Percentiles rank a stretch among this genome's conserved stretches.
phyloP scores from a whole-genome alignment of 2,797 vertebrate genomes.

The Melanitta fusca region DNA sequence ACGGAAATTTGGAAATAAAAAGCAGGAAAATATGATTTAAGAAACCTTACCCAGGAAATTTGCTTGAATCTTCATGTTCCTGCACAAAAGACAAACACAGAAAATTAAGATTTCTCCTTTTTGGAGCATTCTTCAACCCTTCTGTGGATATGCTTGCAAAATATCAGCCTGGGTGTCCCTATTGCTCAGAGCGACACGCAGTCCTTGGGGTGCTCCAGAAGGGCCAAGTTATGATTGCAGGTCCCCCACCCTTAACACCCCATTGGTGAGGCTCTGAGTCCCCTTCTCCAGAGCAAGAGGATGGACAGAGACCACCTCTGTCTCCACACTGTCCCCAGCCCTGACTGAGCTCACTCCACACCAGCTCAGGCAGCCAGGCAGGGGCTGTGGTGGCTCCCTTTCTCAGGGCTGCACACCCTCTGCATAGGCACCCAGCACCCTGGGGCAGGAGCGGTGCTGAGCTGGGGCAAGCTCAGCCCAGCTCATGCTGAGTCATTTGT shows the following conservation, averaged over 20 bases:
- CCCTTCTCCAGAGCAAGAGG: neutral
- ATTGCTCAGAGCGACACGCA: rapidly evolving
- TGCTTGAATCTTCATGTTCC: slow-evolving; percentile 83
- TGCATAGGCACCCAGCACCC: rapidly evolving
- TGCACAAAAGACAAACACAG: slow-evolving; percentile 54
- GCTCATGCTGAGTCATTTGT: rapidly evolving
- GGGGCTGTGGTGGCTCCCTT: neutral
- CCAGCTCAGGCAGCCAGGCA: neutral
- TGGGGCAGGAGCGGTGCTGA: neutral
- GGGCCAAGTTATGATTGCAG: rapidly evolving
- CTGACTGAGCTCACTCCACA: rapidly evolving
- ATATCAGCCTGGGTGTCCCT: neutral
- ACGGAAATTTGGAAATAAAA: rapidly evolving
- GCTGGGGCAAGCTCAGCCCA: neutral
- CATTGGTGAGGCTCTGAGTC: rapidly evolving
- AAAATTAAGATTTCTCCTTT: neutral
- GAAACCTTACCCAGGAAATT: slow-evolving; percentile 62
- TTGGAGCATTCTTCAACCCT: rapidly evolving
- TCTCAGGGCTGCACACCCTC: neutral
- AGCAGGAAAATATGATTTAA: rapidly evolving
- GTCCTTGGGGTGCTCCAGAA: neutral
- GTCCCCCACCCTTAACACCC: neutral
- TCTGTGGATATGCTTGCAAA: rapidly evolving
- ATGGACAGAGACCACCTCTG: neutral
- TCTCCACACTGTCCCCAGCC: neutral